phyloP scores from a whole-genome alignment of 2,113 vertebrate genomes.

The Brachypodius melanocephalos region DNA sequence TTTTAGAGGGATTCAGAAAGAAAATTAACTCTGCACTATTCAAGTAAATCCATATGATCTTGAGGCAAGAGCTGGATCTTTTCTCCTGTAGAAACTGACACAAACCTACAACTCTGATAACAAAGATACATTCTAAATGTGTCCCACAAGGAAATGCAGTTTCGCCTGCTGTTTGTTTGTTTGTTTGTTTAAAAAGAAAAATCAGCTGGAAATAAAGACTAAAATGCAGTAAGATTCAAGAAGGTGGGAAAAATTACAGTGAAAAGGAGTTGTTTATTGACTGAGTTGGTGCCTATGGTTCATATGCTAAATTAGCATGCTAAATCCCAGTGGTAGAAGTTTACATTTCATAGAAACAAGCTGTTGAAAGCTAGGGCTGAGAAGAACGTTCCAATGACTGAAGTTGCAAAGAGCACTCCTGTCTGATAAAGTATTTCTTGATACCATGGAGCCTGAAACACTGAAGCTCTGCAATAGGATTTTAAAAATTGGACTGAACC shows the following conservation, averaged over 20 bases:
- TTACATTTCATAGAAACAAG: neutral
- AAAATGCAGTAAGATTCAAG: neutral
- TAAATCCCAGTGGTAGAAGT: neutral
- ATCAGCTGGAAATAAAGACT: neutral
- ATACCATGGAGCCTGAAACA: neutral
- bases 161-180: rapidly evolving
- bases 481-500: neutral
- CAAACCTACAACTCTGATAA: neutral
- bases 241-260: neutral
- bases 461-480: neutral
- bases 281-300: neutral
- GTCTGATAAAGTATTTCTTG: neutral
- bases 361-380: neutral
- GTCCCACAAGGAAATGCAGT: neutral
- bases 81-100: neutral
- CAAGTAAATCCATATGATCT: neutral
- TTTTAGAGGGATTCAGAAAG: neutral
- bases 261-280: neutral
- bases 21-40: neutral
- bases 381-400: neutral
- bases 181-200: neutral
- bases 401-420: neutral
- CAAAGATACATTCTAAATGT: neutral
- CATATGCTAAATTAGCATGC: neutral
- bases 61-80: neutral